Conservation (phyloP, 1,140 invertebrate genomes). For the Apolygus lucorum region DNA sequence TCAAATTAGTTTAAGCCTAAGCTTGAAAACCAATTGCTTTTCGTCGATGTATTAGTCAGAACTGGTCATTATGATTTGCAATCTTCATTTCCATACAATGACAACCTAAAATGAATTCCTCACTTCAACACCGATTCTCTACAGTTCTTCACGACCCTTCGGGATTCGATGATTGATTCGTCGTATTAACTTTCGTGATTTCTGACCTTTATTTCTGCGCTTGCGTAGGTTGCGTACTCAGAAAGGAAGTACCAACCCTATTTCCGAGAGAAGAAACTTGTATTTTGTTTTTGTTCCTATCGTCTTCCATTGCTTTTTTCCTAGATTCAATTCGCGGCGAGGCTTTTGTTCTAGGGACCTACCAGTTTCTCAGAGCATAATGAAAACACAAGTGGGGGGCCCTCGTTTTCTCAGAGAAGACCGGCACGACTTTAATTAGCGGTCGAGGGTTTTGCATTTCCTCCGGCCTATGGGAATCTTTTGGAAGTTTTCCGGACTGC, state of each 20-base stretch:
- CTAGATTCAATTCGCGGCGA: not conserved
- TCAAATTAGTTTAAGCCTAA: too few relatives aligned
- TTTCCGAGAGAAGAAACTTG: not conserved
- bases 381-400: slow-evolving; percentile 10
- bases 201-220: too few relatives aligned
- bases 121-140: too few relatives aligned
- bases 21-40: too few relatives aligned
- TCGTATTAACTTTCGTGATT: not conserved
- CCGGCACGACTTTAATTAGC: not conserved
- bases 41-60: too few relatives aligned
- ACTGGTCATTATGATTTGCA: too few relatives aligned
- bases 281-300: not conserved
- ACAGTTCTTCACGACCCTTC: not conserved
- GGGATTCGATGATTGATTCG: not conserved
- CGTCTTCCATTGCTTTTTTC: not conserved
- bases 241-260: not conserved
- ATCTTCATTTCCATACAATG: too few relatives aligned
- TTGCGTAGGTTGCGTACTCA: too few relatives aligned
- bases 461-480: slow-evolving; percentile 6
- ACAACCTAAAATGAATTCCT: too few relatives aligned
- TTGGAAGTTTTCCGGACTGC: not conserved
- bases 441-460: not conserved
- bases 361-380: slow-evolving; percentile 1
- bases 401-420: slow-evolving; percentile 1
- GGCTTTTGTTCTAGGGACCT: not conserved